These are phyloP conservation scores for Neoitamus cyanurus DNA, from an alignment of 2,888 invertebrate genomes.

Conservation along the genomic window DNA sequence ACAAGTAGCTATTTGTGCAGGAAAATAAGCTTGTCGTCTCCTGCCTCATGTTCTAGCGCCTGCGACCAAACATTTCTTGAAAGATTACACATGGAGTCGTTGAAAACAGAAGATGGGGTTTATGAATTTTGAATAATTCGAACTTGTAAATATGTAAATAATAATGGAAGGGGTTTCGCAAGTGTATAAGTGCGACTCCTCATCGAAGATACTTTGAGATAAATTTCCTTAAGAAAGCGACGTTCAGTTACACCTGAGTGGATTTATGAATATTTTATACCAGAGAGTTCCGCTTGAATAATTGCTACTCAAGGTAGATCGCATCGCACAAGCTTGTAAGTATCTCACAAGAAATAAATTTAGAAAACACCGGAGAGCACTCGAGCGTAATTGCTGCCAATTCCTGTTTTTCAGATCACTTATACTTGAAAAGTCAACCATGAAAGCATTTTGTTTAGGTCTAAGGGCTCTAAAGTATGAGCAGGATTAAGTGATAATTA, in stretches of 20 bases:
- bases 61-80: neutral
- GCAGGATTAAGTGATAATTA: no score
- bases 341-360: neutral
- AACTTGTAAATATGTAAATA: neutral
- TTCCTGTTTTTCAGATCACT: neutral
- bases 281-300: neutral
- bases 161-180: neutral
- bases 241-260: neutral
- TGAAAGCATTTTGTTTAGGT: no score
- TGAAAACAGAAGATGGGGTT: neutral
- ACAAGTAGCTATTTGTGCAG: neutral
- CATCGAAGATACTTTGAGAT: neutral
- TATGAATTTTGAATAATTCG: neutral
- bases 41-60: neutral
- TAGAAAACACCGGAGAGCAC: neutral
- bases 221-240: neutral
- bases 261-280: neutral
- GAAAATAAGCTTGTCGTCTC: neutral
- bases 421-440: no score
- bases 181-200: neutral
- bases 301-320: neutral
- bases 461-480: no score
- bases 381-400: neutral
- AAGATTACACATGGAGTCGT: neutral
- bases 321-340: neutral